A percentile compares a stretch with the other conserved stretches of the same genome.
phyloP scores from a whole-genome alignment of 2,888 invertebrate genomes.

The Pristionchus arcanus region DNA sequence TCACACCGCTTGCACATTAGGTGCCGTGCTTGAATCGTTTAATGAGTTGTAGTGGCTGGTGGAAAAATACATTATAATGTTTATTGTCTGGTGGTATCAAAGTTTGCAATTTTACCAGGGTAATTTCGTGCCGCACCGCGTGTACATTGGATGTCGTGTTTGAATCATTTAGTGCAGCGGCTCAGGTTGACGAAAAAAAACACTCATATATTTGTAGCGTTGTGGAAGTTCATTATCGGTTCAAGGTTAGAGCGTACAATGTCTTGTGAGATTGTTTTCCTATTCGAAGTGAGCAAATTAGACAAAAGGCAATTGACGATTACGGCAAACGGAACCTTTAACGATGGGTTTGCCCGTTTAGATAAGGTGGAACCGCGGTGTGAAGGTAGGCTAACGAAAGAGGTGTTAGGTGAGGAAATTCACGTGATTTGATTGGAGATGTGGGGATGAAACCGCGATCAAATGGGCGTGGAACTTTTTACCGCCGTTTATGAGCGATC shows the following conservation, averaged over 20 bases:
- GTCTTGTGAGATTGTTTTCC: background rate
- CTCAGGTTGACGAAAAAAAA: too few relatives aligned
- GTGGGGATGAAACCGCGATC: background rate
- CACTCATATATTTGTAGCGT: too few relatives aligned
- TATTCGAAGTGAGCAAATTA: background rate
- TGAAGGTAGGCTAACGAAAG: background rate
- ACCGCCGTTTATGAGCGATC: background rate
- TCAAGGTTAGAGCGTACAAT: background rate
- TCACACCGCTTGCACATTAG: background rate
- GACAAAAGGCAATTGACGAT: background rate
- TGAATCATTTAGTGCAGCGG: too few relatives aligned
- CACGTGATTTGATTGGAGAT: background rate
- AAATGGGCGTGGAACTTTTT: background rate
- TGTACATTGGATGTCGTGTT: background rate
- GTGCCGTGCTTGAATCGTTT: background rate
- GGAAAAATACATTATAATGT: too few relatives aligned
- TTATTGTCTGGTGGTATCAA: too few relatives aligned
- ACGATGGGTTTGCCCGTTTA: background rate
- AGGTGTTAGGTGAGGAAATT: background rate
- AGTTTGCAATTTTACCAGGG: background rate
- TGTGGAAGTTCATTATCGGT: too few relatives aligned
- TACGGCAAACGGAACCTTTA: background rate
- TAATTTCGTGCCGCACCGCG: background rate
- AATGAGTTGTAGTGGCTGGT: too few relatives aligned
- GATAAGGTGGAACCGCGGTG: background rate